Base-by-base conservation (phyloP, 2,797 vertebrate genomes). In the Ptychadena robeensis region DNA sequence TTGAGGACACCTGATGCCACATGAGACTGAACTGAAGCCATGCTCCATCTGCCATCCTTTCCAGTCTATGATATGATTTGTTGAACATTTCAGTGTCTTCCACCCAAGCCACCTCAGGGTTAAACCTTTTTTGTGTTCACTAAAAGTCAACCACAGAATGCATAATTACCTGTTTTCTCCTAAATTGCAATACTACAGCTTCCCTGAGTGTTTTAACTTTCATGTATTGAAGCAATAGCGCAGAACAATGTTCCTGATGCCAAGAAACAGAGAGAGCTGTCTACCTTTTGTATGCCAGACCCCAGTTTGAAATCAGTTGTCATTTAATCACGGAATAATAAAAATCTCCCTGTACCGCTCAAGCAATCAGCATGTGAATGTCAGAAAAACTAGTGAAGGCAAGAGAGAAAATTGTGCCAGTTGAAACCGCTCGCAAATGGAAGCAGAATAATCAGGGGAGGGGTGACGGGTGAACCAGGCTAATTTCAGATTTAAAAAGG, bases 271-370 rank as follows among this genome's bases (percentile, higher is more conserved):
- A 74, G 72, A 63, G 44, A 71, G 71, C 75, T 81, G 82, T 78
- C 87, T 86, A 85, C 73, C 18, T 0, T 72, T 87, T 85, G 68
- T 78, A 82, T 84, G 84, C 87, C 87, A 85, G 87, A 82, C 73
- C 25, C 8, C 85, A 88, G 85, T 72, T 86, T 86, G 69, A 87
- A 87, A 82, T 25, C 53, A 87, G 65, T 76, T 85, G 72, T 85
- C 83, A 80, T 66, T 80, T 85, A 85, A 85, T 85, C 83, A 85
- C 80, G 35, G 57, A 85, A 85, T 80, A 85, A 80, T 85, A 76
- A 71, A 75, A 80, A 64, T 85, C 82, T 85, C 82, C 77, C 78
- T 65, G 72, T 76, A 71, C 72, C 10, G 72, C 66, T 70, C 65
- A 76, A 85, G 78, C 78, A 85, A 85, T 85, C 83, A 85, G 78